Conservation (phyloP, 1,140 invertebrate species). For the Drosophila jambulina region DNA sequence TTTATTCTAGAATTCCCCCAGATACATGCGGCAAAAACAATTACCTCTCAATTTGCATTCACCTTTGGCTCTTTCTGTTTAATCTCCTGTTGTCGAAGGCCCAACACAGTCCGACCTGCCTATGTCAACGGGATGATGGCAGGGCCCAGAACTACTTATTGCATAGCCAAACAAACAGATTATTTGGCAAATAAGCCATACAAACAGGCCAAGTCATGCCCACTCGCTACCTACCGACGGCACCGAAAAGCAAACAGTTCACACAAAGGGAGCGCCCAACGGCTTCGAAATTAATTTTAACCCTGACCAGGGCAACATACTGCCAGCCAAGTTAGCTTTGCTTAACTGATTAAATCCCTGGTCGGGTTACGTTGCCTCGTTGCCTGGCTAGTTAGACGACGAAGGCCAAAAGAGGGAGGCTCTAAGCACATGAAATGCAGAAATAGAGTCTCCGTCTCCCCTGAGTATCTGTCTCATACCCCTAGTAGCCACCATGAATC, state of each 20-base stretch:
- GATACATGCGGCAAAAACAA: conserved; percentile 19
- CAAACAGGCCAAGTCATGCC: conserved; percentile 34
- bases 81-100: conserved; percentile 8
- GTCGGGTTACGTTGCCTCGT: conserved; percentile 2
- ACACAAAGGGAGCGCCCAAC: conserved; percentile 40
- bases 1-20: conserved; percentile 19
- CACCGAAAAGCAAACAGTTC: conserved; percentile 38
- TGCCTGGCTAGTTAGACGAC: neutral
- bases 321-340: conserved; percentile 33
- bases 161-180: conserved; percentile 55
- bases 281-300: conserved; percentile 52
- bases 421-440: neutral
- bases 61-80: conserved; percentile 25
- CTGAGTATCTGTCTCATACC: neutral
- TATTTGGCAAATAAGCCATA: conserved; percentile 51
- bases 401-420: conserved; percentile 1
- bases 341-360: conserved; percentile 52
- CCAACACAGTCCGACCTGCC: conserved; percentile 26
- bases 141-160: conserved; percentile 40
- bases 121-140: conserved; percentile 32
- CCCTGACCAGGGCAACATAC: conserved; percentile 19
- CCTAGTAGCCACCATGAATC: conserved; percentile 31
- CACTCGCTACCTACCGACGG: conserved; percentile 21
- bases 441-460: conserved; percentile 21
- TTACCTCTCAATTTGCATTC: conserved; percentile 40